Base-by-base conservation (phyloP, 2,888 invertebrate species). In the Iselma pallidipennis region DNA sequence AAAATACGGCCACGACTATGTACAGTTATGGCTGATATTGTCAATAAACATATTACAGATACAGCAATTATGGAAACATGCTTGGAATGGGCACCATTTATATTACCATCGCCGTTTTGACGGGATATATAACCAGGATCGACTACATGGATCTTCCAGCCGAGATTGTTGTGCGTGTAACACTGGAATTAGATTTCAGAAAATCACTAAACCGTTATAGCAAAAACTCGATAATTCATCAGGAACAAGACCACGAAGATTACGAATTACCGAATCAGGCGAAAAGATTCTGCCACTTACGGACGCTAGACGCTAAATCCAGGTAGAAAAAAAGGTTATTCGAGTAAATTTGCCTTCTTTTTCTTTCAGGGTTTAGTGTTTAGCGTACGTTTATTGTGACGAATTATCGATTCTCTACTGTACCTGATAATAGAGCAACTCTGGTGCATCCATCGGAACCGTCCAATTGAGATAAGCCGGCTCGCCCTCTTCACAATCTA, bases 131-230 rank as follows among this genome's bases (percentile, higher is more conserved):
- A 82, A 7, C 91, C 91, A 0, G 88, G 87, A 74, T 94, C 89
- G 10, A 94, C 89, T 2, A 96, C 91, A 80, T 92, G 88, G 71
- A 96, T 95, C 81, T 94, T 96, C 95, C 95, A 96, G 52, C 96
- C 96, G 26, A 96, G 83, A 80, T 94, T 92, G 69, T 89, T 91
- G 83, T 96, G 95, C n/a, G 91, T 90, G 83, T 92, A 96, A 81
- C 95, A 96, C 96, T 96, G 83, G 14, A 83, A 68, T 45, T 6
- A 58, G 29, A 57, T 14, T 16, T 48, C n/a, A 57, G 2, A 23
- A 45, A 48, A 16, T 53, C 14, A 31, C 7, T 53, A 1, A 21
- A 3, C 29, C 10, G 33, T 33, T 9, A 33, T 33, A 10, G 9
- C 33, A 33, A 33, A 33, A 33, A 33, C 9, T 12, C n/a, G n/a